These are phyloP conservation scores for Diachrysia chrysitis DNA, from an alignment of 2,888 invertebrate species.

Conservation along the genomic window DNA sequence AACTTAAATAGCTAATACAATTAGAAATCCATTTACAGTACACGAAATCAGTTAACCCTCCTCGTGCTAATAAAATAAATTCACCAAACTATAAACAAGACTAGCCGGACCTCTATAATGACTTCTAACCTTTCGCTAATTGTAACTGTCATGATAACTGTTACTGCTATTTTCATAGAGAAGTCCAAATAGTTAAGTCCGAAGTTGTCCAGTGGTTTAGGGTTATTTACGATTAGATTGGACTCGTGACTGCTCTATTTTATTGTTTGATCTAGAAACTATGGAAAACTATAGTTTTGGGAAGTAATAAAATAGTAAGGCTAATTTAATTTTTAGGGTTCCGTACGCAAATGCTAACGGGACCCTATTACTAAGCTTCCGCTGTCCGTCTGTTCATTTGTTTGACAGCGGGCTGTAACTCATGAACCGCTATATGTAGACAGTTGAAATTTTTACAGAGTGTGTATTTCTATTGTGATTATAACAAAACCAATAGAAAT, in stretches of 20 bases:
- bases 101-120: constrained; percentile 19
- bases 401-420: no score
- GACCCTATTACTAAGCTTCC: no score
- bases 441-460: no score
- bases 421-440: no score
- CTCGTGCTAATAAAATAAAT: constrained; percentile 5
- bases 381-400: no score
- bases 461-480: no score
- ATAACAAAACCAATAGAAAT: no score
- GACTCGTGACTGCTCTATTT: constrained; percentile 10
- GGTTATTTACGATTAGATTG: constrained; percentile 31
- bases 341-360: no score
- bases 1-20: neutral
- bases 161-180: constrained; percentile 33
- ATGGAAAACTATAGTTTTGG: neutral
- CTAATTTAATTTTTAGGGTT: no score
- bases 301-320: neutral
- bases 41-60: neutral
- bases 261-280: neutral
- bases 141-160: constrained; percentile 37
- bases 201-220: constrained; percentile 15
- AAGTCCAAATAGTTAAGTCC: constrained; percentile 27
- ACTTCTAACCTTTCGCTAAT: constrained; percentile 36
- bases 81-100: constrained; percentile 21
- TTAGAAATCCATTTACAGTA: neutral